Evolutionary conservation across 2,113 vertebrate genomes (phyloP), one percentile per base, ranked within the genome.

Genomic region (Condylura cristata): DNA sequence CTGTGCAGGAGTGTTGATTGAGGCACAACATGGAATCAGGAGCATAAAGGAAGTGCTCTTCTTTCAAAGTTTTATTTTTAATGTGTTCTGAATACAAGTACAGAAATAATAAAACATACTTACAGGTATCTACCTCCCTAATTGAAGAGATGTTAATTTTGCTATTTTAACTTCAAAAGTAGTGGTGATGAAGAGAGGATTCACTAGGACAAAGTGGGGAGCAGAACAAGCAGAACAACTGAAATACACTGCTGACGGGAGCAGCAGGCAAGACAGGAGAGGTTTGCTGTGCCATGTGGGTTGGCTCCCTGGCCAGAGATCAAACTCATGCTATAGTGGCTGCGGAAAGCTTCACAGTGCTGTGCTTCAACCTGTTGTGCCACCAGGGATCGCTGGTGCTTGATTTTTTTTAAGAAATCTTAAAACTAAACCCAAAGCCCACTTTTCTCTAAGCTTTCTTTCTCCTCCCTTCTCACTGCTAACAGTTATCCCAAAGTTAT

Each of bases 151-250:
- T 86, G 34, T 80, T 63, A 79, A 26, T 82, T 86, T 85, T 83
- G 26, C n/a, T 6, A 26, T 72, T 96, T 96, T 91, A 68, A 68
- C 48, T 65, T 88, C 28, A 93, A 82, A 90, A 76, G 34, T 41
- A n/a, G n/a, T n/a, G n/a, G n/a, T n/a, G n/a, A n/a, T n/a, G n/a
- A n/a, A n/a, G n/a, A n/a, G n/a, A n/a, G n/a, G n/a, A n/a, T n/a
- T n/a, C n/a, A n/a, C n/a, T n/a, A n/a, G n/a, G n/a, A n/a, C n/a
- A n/a, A n/a, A n/a, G n/a, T n/a, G n/a, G n/a, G n/a, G n/a, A n/a
- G n/a, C n/a, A n/a, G n/a, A n/a, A n/a, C n/a, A n/a, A n/a, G n/a
- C n/a, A n/a, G n/a, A n/a, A n/a, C n/a, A n/a, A n/a, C n/a, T n/a
- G n/a, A n/a, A n/a, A n/a, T n/a, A n/a, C n/a, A n/a, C n/a, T n/a